These are phyloP conservation scores for Pseudoatta argentina DNA, from an alignment of 1,140 invertebrate genomes.

Conservation along the genomic window DNA sequence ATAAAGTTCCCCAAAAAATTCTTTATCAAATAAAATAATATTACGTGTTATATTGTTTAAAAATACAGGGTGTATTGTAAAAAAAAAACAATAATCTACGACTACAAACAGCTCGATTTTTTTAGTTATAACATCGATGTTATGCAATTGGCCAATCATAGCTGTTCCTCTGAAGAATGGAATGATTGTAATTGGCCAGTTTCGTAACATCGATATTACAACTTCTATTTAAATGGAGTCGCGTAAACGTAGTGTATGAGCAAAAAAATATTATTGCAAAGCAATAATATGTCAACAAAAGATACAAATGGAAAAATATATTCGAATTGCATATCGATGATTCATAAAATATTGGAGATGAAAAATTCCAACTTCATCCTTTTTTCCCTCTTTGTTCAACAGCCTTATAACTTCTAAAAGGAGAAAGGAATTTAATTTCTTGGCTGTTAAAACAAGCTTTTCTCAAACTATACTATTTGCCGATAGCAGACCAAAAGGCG, in stretches of 20 bases:
- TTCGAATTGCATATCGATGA: slow-evolving; percentile 1
- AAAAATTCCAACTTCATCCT: slow-evolving; percentile 63
- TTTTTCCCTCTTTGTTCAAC: not conserved
- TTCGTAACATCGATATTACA: too few relatives aligned
- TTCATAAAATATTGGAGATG: slow-evolving; percentile 46
- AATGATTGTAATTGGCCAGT: too few relatives aligned
- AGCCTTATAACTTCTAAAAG: slow-evolving; percentile 27
- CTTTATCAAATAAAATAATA: not conserved
- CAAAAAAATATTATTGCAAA: not conserved
- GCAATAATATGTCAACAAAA: not conserved
- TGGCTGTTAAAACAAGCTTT: slow-evolving; percentile 60
- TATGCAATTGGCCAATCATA: too few relatives aligned
- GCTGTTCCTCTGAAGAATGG: too few relatives aligned
- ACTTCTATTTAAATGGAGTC: too few relatives aligned
- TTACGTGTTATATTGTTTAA: not conserved
- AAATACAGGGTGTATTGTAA: not conserved
- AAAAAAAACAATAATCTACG: not conserved
- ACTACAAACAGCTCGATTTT: too few relatives aligned
- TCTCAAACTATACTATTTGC: slow-evolving; percentile 74
- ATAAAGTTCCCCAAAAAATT: not conserved
- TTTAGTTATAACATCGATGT: too few relatives aligned
- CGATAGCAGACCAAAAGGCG: slow-evolving; percentile 52
- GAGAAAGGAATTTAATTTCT: slow-evolving; percentile 57
- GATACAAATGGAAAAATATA: not conserved
- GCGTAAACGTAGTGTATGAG: not conserved